Evolutionary conservation across 2,113 vertebrate genomes (phyloP), one percentile per base, ranked within the genome.

Genomic region (Calyptomena viridis): DNA sequence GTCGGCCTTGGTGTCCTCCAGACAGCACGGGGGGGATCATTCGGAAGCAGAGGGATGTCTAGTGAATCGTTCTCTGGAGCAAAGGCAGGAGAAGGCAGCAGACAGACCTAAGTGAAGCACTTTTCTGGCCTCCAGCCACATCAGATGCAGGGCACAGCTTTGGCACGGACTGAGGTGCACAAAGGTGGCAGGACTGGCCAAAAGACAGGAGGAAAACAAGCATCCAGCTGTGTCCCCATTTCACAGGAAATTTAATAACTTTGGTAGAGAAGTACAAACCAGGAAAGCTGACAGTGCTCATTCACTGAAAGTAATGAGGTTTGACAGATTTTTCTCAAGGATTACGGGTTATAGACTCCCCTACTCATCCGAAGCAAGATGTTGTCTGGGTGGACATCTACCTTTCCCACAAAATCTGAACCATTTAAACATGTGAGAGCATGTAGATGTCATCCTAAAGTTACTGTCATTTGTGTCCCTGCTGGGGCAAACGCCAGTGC

Each of bases 261-360:
- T 42, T 27, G 14, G 47, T 44, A 63, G 42, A 50, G 73, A 71
- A 7, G 11, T 42, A 44, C 9, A 30, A 63, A 63, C 56, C 21
- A 55, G 73, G 50, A 89, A 47, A 93, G 87, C 60, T 78, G 81
- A 60, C 2, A 2, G 64, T 33, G 56, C 62, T 89, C 69, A 12
- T 50, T 59, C 52, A 71, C 73, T 9, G 33, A 8, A 30, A 90
- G 46, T 66, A 71, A 84, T 21, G 58, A 80, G 33, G 23, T 73
- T 66, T 86, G 92, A 79, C 28, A n/a, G 49, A 72, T 82, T 75
- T 75, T 91, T 67, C 74, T 79, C 81, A 39, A 84, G 47, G 77
- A 83, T 59, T 74, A 80, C 1, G 8, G 37, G n/a, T 55, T 46
- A 49, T 5, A 69, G 62, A 22, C 52, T 93, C 40, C 37, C 40